Base-by-base conservation (phyloP, 2,113 vertebrate species). In the Cynoglossus semilaevis region DNA sequence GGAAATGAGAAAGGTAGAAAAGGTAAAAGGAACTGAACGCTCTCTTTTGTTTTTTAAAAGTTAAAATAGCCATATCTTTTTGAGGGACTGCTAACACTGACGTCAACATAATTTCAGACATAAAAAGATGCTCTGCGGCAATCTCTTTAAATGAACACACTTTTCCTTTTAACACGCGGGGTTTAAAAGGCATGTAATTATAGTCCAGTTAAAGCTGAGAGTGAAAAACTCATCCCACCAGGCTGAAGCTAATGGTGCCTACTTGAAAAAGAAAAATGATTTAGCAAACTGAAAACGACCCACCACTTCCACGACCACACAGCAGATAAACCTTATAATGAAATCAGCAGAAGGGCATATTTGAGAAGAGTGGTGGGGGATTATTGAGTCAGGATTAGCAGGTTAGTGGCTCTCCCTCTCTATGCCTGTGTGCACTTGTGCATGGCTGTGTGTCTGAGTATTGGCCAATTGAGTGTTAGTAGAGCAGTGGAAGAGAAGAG, bases 341-440 rank as follows among this genome's bases (percentile, higher is more conserved):
- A 72, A 59, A 75, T 74, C 78, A 81, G 55, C 92, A 89, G 91
- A 93, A 93, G 91, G 89, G 90, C 93, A 92, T 94, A 91, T 93
- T 93, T 92, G 92, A 92, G 91, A 85, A 92, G 92, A 93, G 85
- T 85, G n/a, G 90, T 47, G 58, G 92, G 93, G 93, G 92, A 94
- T 92, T 94, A 96, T 95, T 94, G 93, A 94, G 94, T 89, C 91
- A 88, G 93, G 94, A 94, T 95, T 96, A 96, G 92, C 93, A 93
- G 93, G 93, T 90, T 72, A 79, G 74, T 79, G 73, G 67, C 70
- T 75, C 71, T 71, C 59, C 22, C 22, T 73, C 51, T 74, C 54
- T 79, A 58, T 73, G 9, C 51, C 29, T 67, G 34, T 43, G 57
- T 50, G 52, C 35, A 37, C 22, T 14, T 18, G 22, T 56, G 51